phyloP scores from a whole-genome alignment of 1,140 invertebrate species.

The Formica exsecta region DNA sequence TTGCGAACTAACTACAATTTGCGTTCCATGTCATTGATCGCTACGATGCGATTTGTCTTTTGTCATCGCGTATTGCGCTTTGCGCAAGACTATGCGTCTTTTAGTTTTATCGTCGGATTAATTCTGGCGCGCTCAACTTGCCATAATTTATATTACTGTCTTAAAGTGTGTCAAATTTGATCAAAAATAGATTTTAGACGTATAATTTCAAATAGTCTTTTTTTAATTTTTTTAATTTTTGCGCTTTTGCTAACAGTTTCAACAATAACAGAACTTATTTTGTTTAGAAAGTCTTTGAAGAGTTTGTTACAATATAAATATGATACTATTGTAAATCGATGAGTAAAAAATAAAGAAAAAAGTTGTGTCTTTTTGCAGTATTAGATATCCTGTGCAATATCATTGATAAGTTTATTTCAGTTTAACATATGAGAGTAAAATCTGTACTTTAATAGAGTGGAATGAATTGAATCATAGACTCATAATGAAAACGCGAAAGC shows the following conservation, averaged over 20 bases:
- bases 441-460: not conserved
- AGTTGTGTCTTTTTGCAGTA: not conserved
- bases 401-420: not conserved
- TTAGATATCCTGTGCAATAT: not conserved
- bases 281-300: not conserved
- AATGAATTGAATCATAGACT: not conserved
- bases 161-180: not conserved
- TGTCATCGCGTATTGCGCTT: not conserved
- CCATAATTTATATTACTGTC: not conserved
- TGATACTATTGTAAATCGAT: too few relatives aligned
- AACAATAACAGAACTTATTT: slow-evolving; percentile 2
- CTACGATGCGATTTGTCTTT: slow-evolving; percentile 34
- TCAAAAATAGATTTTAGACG: not conserved
- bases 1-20: slow-evolving; percentile 62
- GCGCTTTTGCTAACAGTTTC: not conserved
- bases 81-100: slow-evolving; percentile 8
- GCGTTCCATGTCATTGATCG: slow-evolving; percentile 31
- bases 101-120: not conserved
- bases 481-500: not conserved
- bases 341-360: not conserved
- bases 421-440: not conserved
- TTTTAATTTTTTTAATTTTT: not conserved
- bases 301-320: not conserved
- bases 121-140: not conserved
- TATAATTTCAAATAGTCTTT: not conserved